phyloP scores from a whole-genome alignment of 2,888 invertebrate species.

The Dascillus cervinus region DNA sequence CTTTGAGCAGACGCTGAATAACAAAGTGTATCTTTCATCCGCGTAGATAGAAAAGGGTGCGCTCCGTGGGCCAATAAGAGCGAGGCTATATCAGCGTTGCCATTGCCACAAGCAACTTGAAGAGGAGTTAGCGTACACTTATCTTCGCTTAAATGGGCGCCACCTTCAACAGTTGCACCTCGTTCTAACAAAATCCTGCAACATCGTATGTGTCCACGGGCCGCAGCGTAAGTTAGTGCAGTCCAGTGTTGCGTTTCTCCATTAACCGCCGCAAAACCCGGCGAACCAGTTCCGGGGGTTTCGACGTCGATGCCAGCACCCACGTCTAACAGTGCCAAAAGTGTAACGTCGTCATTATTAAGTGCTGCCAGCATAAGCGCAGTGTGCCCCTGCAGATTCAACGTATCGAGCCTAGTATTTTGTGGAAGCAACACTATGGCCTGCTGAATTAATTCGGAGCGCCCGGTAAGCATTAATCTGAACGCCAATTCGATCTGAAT shows the following conservation, averaged over 20 bases:
- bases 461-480: constrained; percentile 69
- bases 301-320: constrained; percentile 79
- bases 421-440: constrained; percentile 68
- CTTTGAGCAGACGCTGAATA: constrained; percentile 81
- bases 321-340: constrained; percentile 54
- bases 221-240: constrained; percentile 75
- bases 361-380: constrained; percentile 78
- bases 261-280: constrained; percentile 49
- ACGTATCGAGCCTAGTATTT: constrained; percentile 63
- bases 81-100: constrained; percentile 72
- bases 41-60: constrained; percentile 79
- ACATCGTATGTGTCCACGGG: constrained; percentile 48
- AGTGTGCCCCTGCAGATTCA: constrained; percentile 72
- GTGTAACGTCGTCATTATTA: constrained; percentile 70
- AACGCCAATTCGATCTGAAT: constrained; percentile 64
- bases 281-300: constrained; percentile 51
- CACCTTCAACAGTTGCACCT: constrained; percentile 81
- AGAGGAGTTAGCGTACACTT: constrained; percentile 82
- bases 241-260: constrained; percentile 78
- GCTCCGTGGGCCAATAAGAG: constrained; percentile 76
- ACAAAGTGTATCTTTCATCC: constrained; percentile 74
- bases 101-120: constrained; percentile 78
- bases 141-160: constrained; percentile 73
- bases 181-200: constrained; percentile 63
- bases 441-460: constrained; percentile 69